Evolutionary conservation across 2,113 vertebrate genomes (phyloP), one percentile per base, ranked within the genome.

Genomic region (Mustela nigripes): DNA sequence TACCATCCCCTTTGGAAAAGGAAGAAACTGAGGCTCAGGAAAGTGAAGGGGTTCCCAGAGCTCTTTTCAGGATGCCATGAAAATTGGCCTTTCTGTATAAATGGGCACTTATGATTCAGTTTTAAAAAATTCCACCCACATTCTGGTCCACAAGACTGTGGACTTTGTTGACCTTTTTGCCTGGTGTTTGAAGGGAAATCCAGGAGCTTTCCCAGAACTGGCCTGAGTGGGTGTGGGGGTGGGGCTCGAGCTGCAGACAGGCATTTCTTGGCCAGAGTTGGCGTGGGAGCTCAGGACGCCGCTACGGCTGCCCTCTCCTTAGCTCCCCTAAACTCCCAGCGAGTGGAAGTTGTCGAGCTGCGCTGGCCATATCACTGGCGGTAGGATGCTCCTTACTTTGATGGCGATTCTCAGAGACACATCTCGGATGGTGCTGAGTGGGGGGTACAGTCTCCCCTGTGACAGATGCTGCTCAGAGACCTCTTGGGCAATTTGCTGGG

Each of bases 381-480:
- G 45, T 58, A 56, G 62, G 71, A 39, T 12, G 86, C 19, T 60
- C 89, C 99, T 98, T 97, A 99, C 99, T 99, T 99, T 99, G 81
- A 99, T 98, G 28, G 99, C 99, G 0, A 99, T 99, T 99, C 99
- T 99, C 97, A 99, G 99, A 98, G 99, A 99, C 87, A 99, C 99
- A 15, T 99, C 99, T 98, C 99, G 99, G 94, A 99, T 99, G 98
- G 97, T 99, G 93, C 85, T 99, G 95, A 99, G 99, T 10, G 99
- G 99, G 24, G 99, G 99, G 97, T 99, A 99, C 22, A 99, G 98
- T 97, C 99, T 98, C 85, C 99, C 99, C 97, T 99, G 99, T 0
- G 99, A 99, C 96, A 99, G 98, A 94, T 99, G 82, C 95, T 99
- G 99, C 94, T 99, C 99, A 16, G 99, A 99, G 65, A 99, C 99